A percentile compares a stretch with the other conserved stretches of the same genome.
These are phyloP conservation scores for Euthynnus affinis DNA, from an alignment of 2,797 vertebrate genomes.

Conservation along the genomic window DNA sequence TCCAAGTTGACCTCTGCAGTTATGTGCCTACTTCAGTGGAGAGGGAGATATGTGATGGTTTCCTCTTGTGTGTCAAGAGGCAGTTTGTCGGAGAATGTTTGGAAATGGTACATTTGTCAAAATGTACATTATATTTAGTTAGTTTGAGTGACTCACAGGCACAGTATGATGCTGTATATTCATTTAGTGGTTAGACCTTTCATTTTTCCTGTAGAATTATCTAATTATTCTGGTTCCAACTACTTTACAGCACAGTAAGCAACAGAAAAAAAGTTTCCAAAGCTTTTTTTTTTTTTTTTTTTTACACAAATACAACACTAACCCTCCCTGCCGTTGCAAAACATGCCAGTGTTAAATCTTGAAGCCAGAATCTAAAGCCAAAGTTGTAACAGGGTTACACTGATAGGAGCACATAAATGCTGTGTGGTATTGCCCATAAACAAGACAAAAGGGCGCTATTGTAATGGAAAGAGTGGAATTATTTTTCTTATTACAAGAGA, in stretches of 20 bases:
- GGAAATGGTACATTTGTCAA: neutral
- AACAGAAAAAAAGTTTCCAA: conserved; percentile 15
- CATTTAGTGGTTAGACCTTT: neutral
- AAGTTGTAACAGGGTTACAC: conserved; percentile 25
- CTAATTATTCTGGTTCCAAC: conserved; percentile 8
- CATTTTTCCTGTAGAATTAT: neutral
- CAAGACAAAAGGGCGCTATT: conserved; percentile 35
- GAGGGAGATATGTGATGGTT: neutral
- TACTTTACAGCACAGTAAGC: conserved; percentile 9
- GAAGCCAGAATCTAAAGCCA: conserved; percentile 46
- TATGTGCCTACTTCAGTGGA: neutral
- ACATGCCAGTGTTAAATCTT: conserved; percentile 16
- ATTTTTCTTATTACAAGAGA: no score
- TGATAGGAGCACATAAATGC: conserved; percentile 35
- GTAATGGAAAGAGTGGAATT: conserved; percentile 19
- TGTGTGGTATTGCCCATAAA: conserved; percentile 45
- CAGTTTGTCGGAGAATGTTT: neutral
- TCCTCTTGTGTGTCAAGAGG: neutral
- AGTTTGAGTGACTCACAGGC: neutral
- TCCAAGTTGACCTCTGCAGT: neutral
- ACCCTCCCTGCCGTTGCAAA: conserved; percentile 3
- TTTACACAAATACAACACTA: conserved; percentile 32
- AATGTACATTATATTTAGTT: no score
- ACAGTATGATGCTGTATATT: neutral
- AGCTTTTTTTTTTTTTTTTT: conserved; percentile 21